A percentile compares a stretch with the other conserved stretches of the same genome.
These are phyloP conservation scores for Stenoptilia bipunctidactyla DNA, from an alignment of 2,888 invertebrate genomes.

Conservation along the genomic window DNA sequence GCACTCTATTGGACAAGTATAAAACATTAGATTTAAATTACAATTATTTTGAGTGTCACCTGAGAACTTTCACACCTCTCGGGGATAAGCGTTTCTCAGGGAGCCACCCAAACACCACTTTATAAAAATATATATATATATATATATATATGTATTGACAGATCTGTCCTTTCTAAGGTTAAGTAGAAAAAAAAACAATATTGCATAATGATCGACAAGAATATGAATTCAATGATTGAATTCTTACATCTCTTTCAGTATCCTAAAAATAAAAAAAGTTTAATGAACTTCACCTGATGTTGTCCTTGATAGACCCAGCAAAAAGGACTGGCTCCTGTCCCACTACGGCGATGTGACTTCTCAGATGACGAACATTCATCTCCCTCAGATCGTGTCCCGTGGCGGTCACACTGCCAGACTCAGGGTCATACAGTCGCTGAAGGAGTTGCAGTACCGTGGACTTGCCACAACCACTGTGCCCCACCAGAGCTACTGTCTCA, in stretches of 20 bases:
- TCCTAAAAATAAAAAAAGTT: too few species aligned
- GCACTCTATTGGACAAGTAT: too few species aligned
- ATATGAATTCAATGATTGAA: too few species aligned
- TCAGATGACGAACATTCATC: neutral
- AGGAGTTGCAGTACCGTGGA: neutral
- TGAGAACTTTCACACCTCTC: too few species aligned
- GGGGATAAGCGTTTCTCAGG: too few species aligned
- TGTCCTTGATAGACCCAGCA: neutral
- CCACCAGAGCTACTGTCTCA: neutral
- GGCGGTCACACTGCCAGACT: neutral
- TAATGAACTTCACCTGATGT: neutral
- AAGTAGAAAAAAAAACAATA: neutral
- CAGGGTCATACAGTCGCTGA: neutral
- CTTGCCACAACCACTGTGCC: neutral
- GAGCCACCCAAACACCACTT: too few species aligned
- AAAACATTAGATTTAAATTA: too few species aligned
- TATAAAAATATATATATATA: too few species aligned
- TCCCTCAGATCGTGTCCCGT: neutral
- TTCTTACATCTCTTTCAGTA: conserved; percentile 1
- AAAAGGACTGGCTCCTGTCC: neutral
- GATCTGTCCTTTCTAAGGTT: too few species aligned
- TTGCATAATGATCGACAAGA: too few species aligned
- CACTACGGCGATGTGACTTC: neutral
- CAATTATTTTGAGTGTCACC: too few species aligned
- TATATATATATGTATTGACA: too few species aligned